Base-by-base conservation (phyloP, 1,140 invertebrate species). In the Brachionus rotundiformis region DNA sequence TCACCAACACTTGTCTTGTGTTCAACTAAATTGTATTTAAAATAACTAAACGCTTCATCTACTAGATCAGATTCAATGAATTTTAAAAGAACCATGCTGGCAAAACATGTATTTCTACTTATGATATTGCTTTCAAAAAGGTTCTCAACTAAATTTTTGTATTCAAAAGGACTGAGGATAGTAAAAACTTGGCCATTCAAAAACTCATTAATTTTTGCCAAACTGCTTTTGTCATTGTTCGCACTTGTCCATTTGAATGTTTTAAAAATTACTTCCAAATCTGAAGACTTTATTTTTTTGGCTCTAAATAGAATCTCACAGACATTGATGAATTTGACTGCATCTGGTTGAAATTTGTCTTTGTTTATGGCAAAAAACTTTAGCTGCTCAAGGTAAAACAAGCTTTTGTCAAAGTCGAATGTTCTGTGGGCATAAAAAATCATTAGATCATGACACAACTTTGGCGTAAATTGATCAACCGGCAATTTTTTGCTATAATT, bases 51-150 rank as follows among this genome's bases (percentile, higher is more conserved):
- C 13, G 65, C 65, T 36, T 71, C 31, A 16, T 71, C 65, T 16
- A 71, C 10, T 13, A 33, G 13, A 33, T 71, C 16, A 16, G 19
- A 16, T 13, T 33, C 31, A 2, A 71, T 71, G 36, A 71, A 71
- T 36, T 71, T 71, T n/a, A 16, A 16, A 13, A 71, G 31, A 16
- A 71, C 65, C 36, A 33, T 16, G 36, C 36, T 71, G 13, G 8
- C 65, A 16, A 36, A 36, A 16, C 29, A 16, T 7, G 36, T 16
- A 23, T 71, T 36, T n/a, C 65, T 16, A 6, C 29, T 71, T 33
- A 71, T 71, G 4, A 71, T 19, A 71, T 71, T 71, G 11, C 65
- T 71, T 36, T 71, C 31, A 71, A 71, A 71, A 16, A 71, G 31
- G 11, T n/a, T 33, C 36, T 71, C 65, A n/a, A 71, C 31, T 13